Evolutionary conservation across 2,113 vertebrate genomes (phyloP).

Genomic region (Sterrhoptilus dennistouni): DNA sequence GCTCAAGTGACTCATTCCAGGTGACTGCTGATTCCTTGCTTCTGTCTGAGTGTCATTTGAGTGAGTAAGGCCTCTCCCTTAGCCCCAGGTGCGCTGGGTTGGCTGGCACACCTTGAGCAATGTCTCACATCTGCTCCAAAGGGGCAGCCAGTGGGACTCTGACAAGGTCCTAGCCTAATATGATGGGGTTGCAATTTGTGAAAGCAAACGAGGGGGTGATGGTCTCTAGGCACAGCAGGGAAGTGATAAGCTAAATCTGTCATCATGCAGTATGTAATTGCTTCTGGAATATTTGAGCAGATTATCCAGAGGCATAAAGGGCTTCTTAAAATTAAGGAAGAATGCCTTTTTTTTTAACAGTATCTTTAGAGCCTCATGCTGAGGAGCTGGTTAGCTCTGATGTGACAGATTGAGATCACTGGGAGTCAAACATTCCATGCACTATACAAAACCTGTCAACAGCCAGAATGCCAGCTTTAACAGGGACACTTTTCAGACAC

Average conservation of each 20-base stretch:
- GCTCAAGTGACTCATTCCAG: background rate
- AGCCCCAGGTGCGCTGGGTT: accelerated
- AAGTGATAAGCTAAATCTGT: background rate
- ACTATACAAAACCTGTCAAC: background rate
- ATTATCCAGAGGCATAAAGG: background rate
- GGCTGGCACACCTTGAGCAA: background rate
- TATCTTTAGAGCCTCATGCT: background rate
- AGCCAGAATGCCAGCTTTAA: background rate
- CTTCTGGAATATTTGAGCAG: background rate
- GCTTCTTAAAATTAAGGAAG: background rate
- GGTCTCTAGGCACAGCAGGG: background rate
- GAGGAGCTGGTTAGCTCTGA: background rate
- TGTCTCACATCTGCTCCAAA: background rate
- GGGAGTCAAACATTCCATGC: background rate
- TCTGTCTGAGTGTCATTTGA: background rate
- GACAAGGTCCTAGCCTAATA: background rate
- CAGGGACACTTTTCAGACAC: background rate
- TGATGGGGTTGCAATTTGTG: background rate
- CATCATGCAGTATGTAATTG: background rate
- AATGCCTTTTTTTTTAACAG: background rate
- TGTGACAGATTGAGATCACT: constrained; percentile 39
- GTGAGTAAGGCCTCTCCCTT: background rate
- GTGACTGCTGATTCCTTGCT: background rate
- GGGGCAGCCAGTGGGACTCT: background rate
- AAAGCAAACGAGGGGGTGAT: background rate